Evolutionary conservation across 2,797 vertebrate genomes (phyloP), one percentile per base, ranked within the genome.

Genomic region (Schizopygopsis pylzovi): DNA sequence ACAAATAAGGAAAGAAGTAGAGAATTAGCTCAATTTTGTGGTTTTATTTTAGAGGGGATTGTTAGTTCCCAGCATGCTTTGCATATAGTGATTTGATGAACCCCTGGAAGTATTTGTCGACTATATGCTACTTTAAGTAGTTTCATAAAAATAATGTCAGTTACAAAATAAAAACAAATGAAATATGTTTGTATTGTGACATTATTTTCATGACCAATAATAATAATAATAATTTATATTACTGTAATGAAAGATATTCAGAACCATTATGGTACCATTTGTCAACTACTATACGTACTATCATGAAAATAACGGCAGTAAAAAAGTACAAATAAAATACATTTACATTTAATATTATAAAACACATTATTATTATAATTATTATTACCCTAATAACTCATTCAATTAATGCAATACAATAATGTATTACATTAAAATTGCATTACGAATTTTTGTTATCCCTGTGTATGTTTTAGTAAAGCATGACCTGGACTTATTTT

Each of bases 401-500:
- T n/a, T 52, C 1, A 59, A n/a, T 59, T 33, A 33, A 65, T 65
- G 6, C 13, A 65, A 65, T 65, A 2, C 25, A 33, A 65, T 65
- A 65, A 65, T 33, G n/a, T 61, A 33, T 65, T 33, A 65, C 28
- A 65, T 65, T 28, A 63, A 15, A 63, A 33, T 28, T 28, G 6
- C 11, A 15, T 63, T 63, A 13, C 0, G 0, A 63, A 5, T 12
- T 25, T 37, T 22, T 70, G 1, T 71, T 43, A 9, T 70, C 3
- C 6, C 28, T 67, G 28, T 65, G 59, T 10, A 20, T 68, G 39
- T 15, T 72, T 72, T 33, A 6, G 45, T 33, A 52, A 75, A 75
- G 33, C 22, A 54, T 77, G 75, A 56, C 49, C 75, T 56, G 18
- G 52, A n/a, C 18, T n/a, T 77, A 39, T 79, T 78, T 59, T 39